Percentiles rank a stretch among this genome's conserved stretches.
These are phyloP conservation scores for Tetraneura akinire DNA, from an alignment of 1,140 invertebrate genomes.

Conservation along the genomic window DNA sequence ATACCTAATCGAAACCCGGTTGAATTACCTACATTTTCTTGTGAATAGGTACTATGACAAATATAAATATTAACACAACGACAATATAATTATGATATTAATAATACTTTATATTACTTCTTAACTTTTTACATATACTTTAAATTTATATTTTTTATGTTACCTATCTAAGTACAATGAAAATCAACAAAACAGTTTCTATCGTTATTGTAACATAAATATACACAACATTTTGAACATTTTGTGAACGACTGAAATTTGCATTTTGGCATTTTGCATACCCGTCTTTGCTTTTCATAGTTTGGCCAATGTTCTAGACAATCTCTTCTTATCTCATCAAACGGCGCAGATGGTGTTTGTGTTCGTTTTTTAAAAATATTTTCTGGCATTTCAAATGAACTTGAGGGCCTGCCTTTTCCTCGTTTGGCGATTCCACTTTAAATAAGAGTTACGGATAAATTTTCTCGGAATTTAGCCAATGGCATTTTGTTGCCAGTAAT, in stretches of 20 bases:
- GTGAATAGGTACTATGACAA: no score
- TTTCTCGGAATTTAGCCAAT: neutral
- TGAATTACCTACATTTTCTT: no score
- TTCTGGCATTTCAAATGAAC: neutral
- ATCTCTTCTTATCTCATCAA: neutral
- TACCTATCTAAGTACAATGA: no score
- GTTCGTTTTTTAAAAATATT: conserved; percentile 2
- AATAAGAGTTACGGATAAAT: neutral
- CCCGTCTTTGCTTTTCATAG: neutral
- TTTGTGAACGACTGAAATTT: neutral
- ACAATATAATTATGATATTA: no score
- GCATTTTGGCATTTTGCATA: neutral
- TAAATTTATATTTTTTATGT: no score
- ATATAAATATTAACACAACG: no score
- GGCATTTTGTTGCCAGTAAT: neutral
- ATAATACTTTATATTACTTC: no score
- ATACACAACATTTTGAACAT: neutral
- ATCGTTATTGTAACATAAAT: no score
- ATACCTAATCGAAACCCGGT: no score
- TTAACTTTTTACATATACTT: no score
- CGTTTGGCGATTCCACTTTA: neutral
- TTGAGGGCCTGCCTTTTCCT: neutral
- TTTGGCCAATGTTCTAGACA: neutral
- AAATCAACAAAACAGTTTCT: no score
- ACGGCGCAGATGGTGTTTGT: neutral